A percentile compares a stretch with the other conserved stretches of the same genome.
Evolutionary conservation across 2,888 invertebrate species (phyloP).

Genomic region (Cinara cedri): DNA sequence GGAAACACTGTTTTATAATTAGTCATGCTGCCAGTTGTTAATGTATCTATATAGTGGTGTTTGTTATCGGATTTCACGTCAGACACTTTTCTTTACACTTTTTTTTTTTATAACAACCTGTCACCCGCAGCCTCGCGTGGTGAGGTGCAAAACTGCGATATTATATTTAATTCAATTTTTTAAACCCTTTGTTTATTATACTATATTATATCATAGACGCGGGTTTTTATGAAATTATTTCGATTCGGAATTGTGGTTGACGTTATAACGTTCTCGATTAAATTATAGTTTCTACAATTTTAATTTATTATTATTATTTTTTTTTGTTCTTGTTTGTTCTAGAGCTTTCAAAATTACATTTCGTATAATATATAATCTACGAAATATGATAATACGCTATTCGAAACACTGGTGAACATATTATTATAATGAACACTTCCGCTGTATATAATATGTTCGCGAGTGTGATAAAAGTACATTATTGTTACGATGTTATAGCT

Average conservation of each 20-base stretch:
- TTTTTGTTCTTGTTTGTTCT: not conserved
- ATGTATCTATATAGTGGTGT: not conserved
- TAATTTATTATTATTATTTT: not conserved
- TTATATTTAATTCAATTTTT: not conserved
- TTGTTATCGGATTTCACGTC: not conserved
- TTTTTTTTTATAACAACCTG: not conserved
- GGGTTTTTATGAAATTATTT: too few relatives aligned
- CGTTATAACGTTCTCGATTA: too few relatives aligned
- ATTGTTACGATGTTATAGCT: not conserved
- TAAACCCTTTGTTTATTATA: not conserved
- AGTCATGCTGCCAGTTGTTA: not conserved
- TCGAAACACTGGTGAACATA: not conserved
- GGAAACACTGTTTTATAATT: too few relatives aligned
- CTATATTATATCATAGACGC: too few relatives aligned
- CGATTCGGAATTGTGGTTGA: too few relatives aligned
- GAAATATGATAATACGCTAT: not conserved
- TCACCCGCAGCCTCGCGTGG: not conserved
- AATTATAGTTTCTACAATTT: not conserved
- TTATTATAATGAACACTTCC: conserved; percentile 34
- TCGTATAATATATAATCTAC: not conserved
- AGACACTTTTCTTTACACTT: not conserved
- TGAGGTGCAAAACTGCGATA: not conserved
- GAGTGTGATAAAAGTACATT: conserved; percentile 25
- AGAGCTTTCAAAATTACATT: conserved; percentile 35
- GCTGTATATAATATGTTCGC: not conserved